Evolutionary conservation across 2,113 vertebrate genomes (phyloP).

Genomic region (Poeciliopsis occidentalis): DNA sequence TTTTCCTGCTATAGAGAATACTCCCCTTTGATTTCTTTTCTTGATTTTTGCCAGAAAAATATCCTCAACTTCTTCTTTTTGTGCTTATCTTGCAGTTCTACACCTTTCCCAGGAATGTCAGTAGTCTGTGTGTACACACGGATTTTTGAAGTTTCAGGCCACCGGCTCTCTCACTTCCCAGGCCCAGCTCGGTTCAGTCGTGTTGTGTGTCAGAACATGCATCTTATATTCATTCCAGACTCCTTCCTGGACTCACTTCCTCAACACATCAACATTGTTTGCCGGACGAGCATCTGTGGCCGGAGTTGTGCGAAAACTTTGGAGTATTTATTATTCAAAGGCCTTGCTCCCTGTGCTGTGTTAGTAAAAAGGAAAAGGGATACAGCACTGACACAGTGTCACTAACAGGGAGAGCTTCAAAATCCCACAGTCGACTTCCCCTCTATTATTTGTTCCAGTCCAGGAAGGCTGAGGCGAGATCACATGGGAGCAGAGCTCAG

Average conservation of each 20-base stretch:
- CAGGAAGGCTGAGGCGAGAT: conserved; percentile 67
- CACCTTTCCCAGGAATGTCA: conserved; percentile 48
- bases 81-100: conserved; percentile 61
- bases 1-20: not conserved
- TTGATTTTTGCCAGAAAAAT: conserved; percentile 15
- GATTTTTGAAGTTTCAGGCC: conserved; percentile 63
- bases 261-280: conserved; percentile 85
- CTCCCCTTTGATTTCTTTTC: conserved; percentile 18
- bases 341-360: conserved; percentile 80
- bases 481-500: conserved; percentile 43
- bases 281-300: conserved; percentile 75
- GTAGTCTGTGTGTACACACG: conserved; percentile 69
- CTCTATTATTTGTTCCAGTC: conserved; percentile 76
- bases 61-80: conserved; percentile 34
- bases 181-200: conserved; percentile 22
- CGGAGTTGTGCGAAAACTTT: conserved; percentile 75
- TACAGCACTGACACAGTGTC: conserved; percentile 78
- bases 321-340: conserved; percentile 86
- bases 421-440: conserved; percentile 72
- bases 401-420: conserved; percentile 80
- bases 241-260: conserved; percentile 52
- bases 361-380: conserved; percentile 67
- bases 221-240: conserved; percentile 70
- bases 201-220: conserved; percentile 70
- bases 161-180: conserved; percentile 48